Percentiles rank a stretch among this genome's conserved stretches.
These are phyloP conservation scores for Drosophila malerkotliana DNA, from an alignment of 1,140 invertebrate genomes.

Conservation along the genomic window DNA sequence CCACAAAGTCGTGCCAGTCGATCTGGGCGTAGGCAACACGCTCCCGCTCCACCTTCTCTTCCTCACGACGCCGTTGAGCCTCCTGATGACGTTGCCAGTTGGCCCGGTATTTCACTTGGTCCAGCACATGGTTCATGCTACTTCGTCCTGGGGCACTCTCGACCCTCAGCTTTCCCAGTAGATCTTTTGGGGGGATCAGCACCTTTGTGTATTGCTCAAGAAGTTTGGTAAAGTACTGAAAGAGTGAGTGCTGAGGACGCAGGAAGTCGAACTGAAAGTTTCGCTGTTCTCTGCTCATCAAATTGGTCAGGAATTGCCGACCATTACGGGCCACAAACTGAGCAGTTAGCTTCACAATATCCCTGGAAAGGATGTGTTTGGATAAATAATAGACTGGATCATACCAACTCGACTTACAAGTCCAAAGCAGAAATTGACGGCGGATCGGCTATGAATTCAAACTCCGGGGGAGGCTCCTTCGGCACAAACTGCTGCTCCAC, in stretches of 20 bases:
- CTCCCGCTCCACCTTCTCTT: slow-evolving; percentile 97
- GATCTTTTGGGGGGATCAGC: slow-evolving; percentile 96
- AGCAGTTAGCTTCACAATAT: slow-evolving; percentile 98
- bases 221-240: slow-evolving; percentile 99
- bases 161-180: slow-evolving; percentile 91
- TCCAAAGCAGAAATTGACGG: slow-evolving; percentile 99
- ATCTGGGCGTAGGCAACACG: slow-evolving; percentile 98
- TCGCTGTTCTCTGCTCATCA: slow-evolving; percentile 99
- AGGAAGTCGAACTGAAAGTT: slow-evolving; percentile 99
- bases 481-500: slow-evolving; percentile 94
- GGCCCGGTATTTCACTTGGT: slow-evolving; percentile 96
- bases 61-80: slow-evolving; percentile 94
- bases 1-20: slow-evolving; percentile 99
- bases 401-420: slow-evolving; percentile 86
- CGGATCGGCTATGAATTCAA: slow-evolving; percentile 99
- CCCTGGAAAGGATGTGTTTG: slow-evolving; percentile 86
- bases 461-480: slow-evolving; percentile 97
- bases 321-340: slow-evolving; percentile 99
- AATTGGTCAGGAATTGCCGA: slow-evolving; percentile 97
- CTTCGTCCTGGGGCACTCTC: slow-evolving; percentile 86
- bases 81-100: slow-evolving; percentile 98
- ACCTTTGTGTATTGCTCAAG: slow-evolving; percentile 99
- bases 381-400: neutral
- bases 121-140: slow-evolving; percentile 91
- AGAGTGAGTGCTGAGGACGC: slow-evolving; percentile 98